Evolutionary conservation across 2,888 invertebrate genomes (phyloP).

Genomic region (Melinaea menophilus): DNA sequence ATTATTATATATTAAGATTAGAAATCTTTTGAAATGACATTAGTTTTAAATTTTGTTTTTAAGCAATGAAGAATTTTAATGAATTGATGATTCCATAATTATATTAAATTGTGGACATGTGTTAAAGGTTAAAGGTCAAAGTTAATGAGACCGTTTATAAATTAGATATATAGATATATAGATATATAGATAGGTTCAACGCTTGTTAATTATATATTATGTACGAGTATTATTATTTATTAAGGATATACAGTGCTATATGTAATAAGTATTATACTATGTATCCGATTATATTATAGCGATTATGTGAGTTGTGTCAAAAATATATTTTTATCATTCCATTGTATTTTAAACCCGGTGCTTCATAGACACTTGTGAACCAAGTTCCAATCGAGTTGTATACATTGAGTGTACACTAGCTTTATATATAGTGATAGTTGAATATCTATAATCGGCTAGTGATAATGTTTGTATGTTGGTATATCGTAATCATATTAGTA

Average conservation of each 20-base stretch:
- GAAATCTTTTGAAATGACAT: not conserved
- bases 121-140: not conserved
- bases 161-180: too few relatives aligned
- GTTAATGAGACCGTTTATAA: too few relatives aligned
- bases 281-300: not conserved
- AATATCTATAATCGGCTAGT: conserved; percentile 17
- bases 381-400: conserved; percentile 12
- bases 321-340: conserved; percentile 14
- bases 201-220: not conserved
- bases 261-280: not conserved
- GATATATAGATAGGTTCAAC: not conserved
- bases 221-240: conserved; percentile 5
- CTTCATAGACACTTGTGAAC: conserved; percentile 16
- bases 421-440: not conserved
- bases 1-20: not conserved
- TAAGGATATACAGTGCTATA: not conserved
- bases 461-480: conserved; percentile 13
- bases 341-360: conserved; percentile 11
- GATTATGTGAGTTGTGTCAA: not conserved
- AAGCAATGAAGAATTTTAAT: not conserved
- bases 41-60: not conserved
- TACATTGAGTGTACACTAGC: not conserved
- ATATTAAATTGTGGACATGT: not conserved
- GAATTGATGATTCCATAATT: not conserved
- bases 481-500: not conserved